Conservation (phyloP, 2,888 invertebrate species). For the Operophtera brumata region DNA sequence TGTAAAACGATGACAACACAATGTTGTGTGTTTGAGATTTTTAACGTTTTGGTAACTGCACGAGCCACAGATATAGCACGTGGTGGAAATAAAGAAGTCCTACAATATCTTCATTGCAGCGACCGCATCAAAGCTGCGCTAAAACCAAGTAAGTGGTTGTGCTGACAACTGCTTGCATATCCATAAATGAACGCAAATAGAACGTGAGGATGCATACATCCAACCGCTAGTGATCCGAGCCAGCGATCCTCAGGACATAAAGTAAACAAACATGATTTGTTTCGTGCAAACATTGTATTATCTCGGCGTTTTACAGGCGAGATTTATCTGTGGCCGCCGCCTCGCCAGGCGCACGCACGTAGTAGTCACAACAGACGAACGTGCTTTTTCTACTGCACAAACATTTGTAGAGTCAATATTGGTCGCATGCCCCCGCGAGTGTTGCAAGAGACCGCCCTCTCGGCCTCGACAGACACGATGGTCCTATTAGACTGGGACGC, state of each 20-base stretch:
- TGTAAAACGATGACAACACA: constrained; percentile 39
- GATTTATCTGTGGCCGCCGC: constrained; percentile 57
- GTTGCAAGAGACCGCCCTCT: constrained; percentile 52
- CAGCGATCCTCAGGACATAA: constrained; percentile 61
- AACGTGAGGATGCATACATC: constrained; percentile 69
- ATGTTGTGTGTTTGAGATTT: constrained; percentile 18
- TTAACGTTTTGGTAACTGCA: constrained; percentile 17
- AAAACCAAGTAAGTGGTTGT: constrained; percentile 27
- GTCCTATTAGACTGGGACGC: constrained; percentile 4
- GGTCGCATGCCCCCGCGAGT: constrained; percentile 57
- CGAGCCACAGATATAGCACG: not conserved
- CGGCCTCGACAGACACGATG: constrained; percentile 26
- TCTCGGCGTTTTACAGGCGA: constrained; percentile 54
- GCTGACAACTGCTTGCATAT: constrained; percentile 37
- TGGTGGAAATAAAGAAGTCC: constrained; percentile 2
- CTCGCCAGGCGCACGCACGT: constrained; percentile 55
- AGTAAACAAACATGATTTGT: constrained; percentile 72
- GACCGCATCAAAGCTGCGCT: constrained; percentile 3
- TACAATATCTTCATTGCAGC: constrained; percentile 1
- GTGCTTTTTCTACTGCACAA: constrained; percentile 65
- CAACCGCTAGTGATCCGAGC: constrained; percentile 56
- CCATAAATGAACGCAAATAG: constrained; percentile 62
- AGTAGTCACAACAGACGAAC: constrained; percentile 60
- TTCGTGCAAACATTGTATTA: constrained; percentile 68
- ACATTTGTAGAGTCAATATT: constrained; percentile 75